A percentile compares a stretch with the other conserved stretches of the same genome.
These are phyloP conservation scores for Trichoplusia ni DNA, from an alignment of 1,140 invertebrate species.

Conservation along the genomic window DNA sequence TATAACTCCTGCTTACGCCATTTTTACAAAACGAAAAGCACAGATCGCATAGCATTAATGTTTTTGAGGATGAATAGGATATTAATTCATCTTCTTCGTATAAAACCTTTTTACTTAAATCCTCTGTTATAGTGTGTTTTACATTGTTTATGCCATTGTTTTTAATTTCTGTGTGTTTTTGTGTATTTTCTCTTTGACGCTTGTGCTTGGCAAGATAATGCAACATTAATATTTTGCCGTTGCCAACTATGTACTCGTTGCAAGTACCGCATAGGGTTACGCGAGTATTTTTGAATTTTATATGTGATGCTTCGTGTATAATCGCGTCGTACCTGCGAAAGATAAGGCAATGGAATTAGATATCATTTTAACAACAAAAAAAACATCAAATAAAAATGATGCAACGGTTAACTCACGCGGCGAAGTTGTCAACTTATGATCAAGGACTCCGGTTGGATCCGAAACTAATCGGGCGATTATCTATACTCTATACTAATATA, in stretches of 20 bases:
- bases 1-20: not conserved
- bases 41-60: not conserved
- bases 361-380: too few relatives aligned
- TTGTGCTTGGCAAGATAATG: not conserved
- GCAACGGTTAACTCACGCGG: too few relatives aligned
- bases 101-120: not conserved
- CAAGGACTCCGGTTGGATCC: too few relatives aligned
- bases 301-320: constrained; percentile 4
- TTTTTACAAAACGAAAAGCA: constrained; percentile 7
- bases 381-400: too few relatives aligned
- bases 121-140: not conserved
- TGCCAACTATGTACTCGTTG: not conserved
- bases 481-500: too few relatives aligned
- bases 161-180: not conserved
- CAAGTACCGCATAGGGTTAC: not conserved
- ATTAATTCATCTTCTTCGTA: not conserved
- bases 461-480: too few relatives aligned
- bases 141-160: not conserved
- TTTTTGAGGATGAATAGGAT: not conserved
- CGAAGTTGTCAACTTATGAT: too few relatives aligned
- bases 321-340: constrained; percentile 14
- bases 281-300: constrained; percentile 9
- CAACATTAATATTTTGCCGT: not conserved
- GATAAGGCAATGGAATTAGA: not conserved
- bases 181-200: not conserved